Percentiles rank a stretch among this genome's conserved stretches.
Conservation (phyloP, 2,113 vertebrate genomes). For the Microtus oregoni region DNA sequence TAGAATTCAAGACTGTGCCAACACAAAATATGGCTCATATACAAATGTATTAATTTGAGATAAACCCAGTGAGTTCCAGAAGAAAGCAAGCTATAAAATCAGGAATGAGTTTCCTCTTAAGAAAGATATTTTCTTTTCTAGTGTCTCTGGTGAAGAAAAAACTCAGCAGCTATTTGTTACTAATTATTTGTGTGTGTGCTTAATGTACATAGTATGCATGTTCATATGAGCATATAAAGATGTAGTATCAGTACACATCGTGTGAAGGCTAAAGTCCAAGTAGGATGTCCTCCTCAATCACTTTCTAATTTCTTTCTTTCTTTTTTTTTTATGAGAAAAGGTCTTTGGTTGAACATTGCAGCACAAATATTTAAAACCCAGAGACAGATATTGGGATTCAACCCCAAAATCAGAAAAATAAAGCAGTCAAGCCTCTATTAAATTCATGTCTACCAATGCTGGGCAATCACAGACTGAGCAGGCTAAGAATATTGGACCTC, state of each 20-base stretch:
- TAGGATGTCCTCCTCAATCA: background rate
- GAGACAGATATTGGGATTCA: no score
- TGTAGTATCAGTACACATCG: no score
- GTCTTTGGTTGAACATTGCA: background rate
- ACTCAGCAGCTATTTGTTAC: background rate
- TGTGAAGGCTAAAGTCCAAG: background rate
- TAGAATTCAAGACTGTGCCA: background rate
- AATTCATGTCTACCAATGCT: no score
- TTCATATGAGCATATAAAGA: background rate
- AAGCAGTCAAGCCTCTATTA: no score
- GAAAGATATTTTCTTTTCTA: background rate
- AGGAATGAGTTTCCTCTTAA: background rate
- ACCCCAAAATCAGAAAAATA: no score
- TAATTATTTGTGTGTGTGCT: background rate
- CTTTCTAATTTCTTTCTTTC: no score
- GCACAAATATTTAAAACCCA: no score
- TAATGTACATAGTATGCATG: background rate
- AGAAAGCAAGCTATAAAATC: background rate
- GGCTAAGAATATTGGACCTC: no score
- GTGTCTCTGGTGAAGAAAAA: background rate
- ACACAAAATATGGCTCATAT: background rate
- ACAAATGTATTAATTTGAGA: background rate
- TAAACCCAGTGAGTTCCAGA: background rate
- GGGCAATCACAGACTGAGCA: no score
- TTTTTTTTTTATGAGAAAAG: background rate